Conservation (phyloP, 2,888 invertebrate species). For the Drosophila aldrichi region DNA sequence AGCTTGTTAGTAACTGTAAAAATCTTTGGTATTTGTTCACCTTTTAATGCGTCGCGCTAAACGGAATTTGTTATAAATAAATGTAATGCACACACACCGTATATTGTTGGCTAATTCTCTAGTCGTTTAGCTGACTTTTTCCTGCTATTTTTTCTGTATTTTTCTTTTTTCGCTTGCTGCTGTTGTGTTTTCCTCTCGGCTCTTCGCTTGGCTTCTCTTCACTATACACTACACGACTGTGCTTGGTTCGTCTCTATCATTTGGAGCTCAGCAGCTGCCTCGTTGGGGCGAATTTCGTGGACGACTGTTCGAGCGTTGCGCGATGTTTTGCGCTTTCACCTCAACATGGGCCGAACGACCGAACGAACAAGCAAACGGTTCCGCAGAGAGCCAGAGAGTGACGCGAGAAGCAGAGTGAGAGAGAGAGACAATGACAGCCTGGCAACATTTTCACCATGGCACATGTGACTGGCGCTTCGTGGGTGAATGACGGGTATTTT, state of each 20-base stretch:
- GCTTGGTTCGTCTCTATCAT: conserved; percentile 49
- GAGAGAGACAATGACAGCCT: conserved; percentile 22
- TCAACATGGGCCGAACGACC: conserved; percentile 27
- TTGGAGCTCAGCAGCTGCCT: conserved; percentile 62
- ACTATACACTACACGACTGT: conserved; percentile 53
- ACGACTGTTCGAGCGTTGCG: conserved; percentile 63
- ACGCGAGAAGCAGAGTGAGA: conserved; percentile 3
- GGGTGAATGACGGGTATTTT: conserved; percentile 68
- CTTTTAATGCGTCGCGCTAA: conserved; percentile 67
- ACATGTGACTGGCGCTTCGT: conserved; percentile 73
- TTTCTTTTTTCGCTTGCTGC: conserved; percentile 15
- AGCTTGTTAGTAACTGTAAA: conserved; percentile 51
- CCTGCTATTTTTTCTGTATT: conserved; percentile 19
- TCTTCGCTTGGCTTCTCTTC: conserved; percentile 54
- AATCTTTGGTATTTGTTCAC: conserved; percentile 57
- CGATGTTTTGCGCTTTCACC: conserved; percentile 53
- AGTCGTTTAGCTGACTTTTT: conserved; percentile 49
- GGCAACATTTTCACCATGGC: conserved; percentile 65
- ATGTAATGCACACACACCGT: conserved; percentile 57
- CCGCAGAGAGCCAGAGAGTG: conserved; percentile 1
- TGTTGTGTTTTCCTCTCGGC: conserved; percentile 34
- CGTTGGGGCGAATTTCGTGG: conserved; percentile 73
- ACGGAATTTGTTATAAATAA: conserved; percentile 60
- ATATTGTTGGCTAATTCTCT: conserved; percentile 59
- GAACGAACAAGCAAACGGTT: neutral